Evolutionary conservation across 2,888 invertebrate genomes (phyloP).

Genomic region (Doris montereyensis): DNA sequence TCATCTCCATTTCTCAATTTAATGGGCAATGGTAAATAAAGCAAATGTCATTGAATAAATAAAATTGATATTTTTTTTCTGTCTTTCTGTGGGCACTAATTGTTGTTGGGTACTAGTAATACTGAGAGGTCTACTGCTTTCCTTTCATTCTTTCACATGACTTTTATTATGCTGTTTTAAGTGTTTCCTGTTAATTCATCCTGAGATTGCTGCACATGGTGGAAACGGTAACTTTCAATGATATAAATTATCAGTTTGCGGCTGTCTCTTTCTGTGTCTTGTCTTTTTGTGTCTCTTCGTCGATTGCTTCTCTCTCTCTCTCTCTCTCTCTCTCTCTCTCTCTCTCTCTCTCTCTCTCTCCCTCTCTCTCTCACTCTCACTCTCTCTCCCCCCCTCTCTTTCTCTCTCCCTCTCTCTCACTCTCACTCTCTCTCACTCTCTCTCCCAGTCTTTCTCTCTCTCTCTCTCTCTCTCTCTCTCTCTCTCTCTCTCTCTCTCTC

Average conservation of each 20-base stretch:
- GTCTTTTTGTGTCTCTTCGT: conserved; percentile 9
- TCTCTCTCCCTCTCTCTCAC: conserved; percentile 25
- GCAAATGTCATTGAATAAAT: too few species aligned
- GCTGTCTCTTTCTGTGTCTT: background rate
- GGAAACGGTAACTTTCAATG: too few species aligned
- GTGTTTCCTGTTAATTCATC: too few species aligned
- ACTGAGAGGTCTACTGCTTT: too few species aligned
- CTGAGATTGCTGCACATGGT: too few species aligned
- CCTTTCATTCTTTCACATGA: too few species aligned
- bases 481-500: background rate
- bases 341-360: background rate
- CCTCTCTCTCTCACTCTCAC: background rate
- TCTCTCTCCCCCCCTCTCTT: conserved; percentile 7
- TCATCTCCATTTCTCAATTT: too few species aligned
- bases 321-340: background rate
- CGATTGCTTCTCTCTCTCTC: background rate
- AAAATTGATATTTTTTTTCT: too few species aligned
- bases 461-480: background rate
- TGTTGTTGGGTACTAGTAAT: too few species aligned
- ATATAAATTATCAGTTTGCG: background rate
- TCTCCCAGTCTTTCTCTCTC: background rate
- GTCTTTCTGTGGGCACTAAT: too few species aligned
- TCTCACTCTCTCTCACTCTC: conserved; percentile 22
- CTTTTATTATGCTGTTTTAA: too few species aligned
- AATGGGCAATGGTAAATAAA: too few species aligned